A percentile compares a stretch with the other conserved stretches of the same genome.
Conservation (phyloP, 2,888 invertebrate genomes). For the Elmis aenea region DNA sequence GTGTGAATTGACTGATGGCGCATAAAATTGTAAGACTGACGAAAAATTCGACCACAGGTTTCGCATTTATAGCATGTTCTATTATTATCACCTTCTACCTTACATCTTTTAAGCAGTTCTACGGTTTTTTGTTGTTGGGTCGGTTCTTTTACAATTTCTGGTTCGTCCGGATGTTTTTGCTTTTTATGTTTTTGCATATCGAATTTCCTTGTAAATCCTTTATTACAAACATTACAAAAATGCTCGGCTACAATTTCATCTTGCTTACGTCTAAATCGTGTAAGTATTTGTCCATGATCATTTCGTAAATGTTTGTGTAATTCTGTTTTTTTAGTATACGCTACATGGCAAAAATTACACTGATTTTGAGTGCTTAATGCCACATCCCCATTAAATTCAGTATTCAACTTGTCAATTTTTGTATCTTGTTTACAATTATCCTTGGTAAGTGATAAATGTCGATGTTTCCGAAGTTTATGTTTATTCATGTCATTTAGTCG, state of each 20-base stretch:
- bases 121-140: slow-evolving; percentile 15
- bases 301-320: slow-evolving; percentile 28
- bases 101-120: slow-evolving; percentile 33
- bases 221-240: slow-evolving; percentile 37
- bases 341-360: slow-evolving; percentile 26
- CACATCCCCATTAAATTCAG: neutral
- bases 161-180: slow-evolving; percentile 28
- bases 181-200: slow-evolving; percentile 40
- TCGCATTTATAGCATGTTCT: slow-evolving; percentile 43
- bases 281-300: slow-evolving; percentile 18
- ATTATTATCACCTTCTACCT: slow-evolving; percentile 30
- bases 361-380: slow-evolving; percentile 6
- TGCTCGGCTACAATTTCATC: slow-evolving; percentile 33
- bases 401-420: neutral
- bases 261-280: slow-evolving; percentile 30
- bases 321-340: slow-evolving; percentile 25
- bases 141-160: slow-evolving; percentile 8
- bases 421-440: neutral
- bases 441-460: neutral
- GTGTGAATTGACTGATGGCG: slow-evolving; percentile 50
- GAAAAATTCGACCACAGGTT: slow-evolving; percentile 43
- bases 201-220: slow-evolving; percentile 39
- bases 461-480: slow-evolving; percentile 11
- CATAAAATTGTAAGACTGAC: slow-evolving; percentile 39
- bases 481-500: slow-evolving; percentile 19